Percentiles rank a stretch among this genome's conserved stretches.
phyloP scores from a whole-genome alignment of 1,140 invertebrate genomes.

The Heliconius eleuchia region DNA sequence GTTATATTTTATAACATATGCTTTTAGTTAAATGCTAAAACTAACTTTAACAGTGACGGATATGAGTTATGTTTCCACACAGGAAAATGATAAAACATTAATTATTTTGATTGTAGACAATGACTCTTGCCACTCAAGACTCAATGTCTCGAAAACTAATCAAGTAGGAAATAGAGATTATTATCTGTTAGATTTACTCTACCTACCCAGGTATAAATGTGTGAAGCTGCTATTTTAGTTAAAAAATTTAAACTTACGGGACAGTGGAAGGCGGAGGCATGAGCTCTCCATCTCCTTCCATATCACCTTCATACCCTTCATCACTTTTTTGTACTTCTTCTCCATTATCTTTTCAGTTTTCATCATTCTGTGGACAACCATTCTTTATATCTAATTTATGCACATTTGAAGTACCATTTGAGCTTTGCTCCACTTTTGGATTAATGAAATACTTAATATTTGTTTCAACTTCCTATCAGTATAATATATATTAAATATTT shows the following conservation, averaged over 20 bases:
- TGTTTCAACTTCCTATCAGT: background rate
- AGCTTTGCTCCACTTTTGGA: background rate
- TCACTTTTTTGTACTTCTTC: slow-evolving; percentile 56
- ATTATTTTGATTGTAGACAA: too few relatives aligned
- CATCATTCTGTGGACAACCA: slow-evolving; percentile 29
- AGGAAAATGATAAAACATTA: too few relatives aligned
- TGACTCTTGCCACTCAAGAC: too few relatives aligned
- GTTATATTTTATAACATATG: too few relatives aligned
- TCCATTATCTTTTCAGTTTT: slow-evolving; percentile 44
- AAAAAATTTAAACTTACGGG: slow-evolving; percentile 54
- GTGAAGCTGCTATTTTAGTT: too few relatives aligned
- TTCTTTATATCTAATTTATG: background rate
- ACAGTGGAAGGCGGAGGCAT: slow-evolving; percentile 87
- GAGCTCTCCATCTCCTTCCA: slow-evolving; percentile 84
- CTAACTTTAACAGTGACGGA: too few relatives aligned
- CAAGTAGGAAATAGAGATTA: too few relatives aligned
- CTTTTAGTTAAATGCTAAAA: too few relatives aligned
- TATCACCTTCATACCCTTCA: slow-evolving; percentile 81
- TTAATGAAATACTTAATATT: background rate
- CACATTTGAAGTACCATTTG: background rate
- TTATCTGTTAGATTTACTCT: too few relatives aligned
- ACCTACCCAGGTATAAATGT: too few relatives aligned
- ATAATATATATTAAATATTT: background rate
- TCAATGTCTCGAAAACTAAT: too few relatives aligned
- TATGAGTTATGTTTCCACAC: too few relatives aligned